Percentiles rank a stretch among this genome's conserved stretches.
Conservation (phyloP, 1,140 invertebrate genomes). For the Phymorhynchus buccinoides region DNA sequence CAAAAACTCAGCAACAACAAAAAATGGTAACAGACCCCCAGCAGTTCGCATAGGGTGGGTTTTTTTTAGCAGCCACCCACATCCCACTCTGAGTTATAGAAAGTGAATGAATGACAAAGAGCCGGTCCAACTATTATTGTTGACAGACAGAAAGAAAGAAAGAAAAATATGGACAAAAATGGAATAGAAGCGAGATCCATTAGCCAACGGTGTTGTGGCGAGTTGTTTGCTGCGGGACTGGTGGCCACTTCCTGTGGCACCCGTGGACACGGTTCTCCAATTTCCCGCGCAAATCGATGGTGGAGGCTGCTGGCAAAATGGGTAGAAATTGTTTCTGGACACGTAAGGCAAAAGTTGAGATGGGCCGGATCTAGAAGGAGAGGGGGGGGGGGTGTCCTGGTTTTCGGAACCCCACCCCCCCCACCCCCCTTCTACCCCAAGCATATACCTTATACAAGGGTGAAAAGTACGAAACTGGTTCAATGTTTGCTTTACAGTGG, state of each 20-base stretch:
- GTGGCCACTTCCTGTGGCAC: neutral
- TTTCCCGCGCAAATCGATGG: constrained; percentile 12
- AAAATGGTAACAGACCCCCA: too few species aligned
- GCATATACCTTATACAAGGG: too few species aligned
- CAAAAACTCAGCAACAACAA: too few species aligned
- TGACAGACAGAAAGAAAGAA: too few species aligned
- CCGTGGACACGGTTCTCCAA: constrained; percentile 14
- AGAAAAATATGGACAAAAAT: too few species aligned
- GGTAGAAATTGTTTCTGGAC: neutral
- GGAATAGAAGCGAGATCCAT: neutral
- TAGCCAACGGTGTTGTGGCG: neutral
- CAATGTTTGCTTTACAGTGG: neutral
- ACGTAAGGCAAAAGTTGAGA: neutral
- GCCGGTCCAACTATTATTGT: too few species aligned
- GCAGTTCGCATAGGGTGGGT: too few species aligned
- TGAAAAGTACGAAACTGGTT: neutral
- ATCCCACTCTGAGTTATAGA: too few species aligned
- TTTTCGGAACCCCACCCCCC: neutral
- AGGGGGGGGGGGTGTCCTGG: neutral
- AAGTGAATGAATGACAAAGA: too few species aligned
- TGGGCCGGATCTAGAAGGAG: too few species aligned
- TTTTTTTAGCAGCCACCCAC: too few species aligned
- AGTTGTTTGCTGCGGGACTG: neutral
- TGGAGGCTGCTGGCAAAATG: neutral
- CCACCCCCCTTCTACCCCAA: neutral